These are phyloP conservation scores for Psittacula echo DNA, from an alignment of 2,797 vertebrate genomes.

Conservation along the genomic window DNA sequence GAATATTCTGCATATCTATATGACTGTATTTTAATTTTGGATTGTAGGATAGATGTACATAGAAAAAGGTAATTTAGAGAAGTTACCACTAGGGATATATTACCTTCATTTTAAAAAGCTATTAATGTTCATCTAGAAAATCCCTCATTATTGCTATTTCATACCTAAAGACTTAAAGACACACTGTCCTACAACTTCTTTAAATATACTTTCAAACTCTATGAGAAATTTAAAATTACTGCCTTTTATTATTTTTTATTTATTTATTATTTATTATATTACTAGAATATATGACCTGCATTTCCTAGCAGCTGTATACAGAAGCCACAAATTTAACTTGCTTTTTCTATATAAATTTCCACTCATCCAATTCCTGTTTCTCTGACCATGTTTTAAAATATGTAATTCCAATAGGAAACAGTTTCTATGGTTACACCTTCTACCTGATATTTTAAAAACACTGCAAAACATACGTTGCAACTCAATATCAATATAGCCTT, in stretches of 20 bases:
- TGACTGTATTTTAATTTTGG: background rate
- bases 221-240: background rate
- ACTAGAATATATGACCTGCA: background rate
- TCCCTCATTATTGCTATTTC: background rate
- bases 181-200: background rate
- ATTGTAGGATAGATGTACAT: background rate
- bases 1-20: background rate
- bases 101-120: background rate
- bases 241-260: background rate
- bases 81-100: background rate
- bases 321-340: background rate
- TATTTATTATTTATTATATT: background rate
- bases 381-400: background rate
- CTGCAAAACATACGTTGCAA: background rate
- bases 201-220: background rate
- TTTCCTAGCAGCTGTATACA: background rate
- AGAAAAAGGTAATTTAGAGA: background rate
- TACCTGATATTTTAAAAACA: background rate
- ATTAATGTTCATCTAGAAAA: background rate
- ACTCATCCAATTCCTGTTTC: background rate
- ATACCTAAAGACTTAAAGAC: background rate
- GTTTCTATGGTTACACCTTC: background rate
- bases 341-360: background rate
- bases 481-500: background rate
- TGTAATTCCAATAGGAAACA: background rate